Base-by-base conservation (phyloP, 2,888 invertebrate genomes). In the Xestia c-nigrum region DNA sequence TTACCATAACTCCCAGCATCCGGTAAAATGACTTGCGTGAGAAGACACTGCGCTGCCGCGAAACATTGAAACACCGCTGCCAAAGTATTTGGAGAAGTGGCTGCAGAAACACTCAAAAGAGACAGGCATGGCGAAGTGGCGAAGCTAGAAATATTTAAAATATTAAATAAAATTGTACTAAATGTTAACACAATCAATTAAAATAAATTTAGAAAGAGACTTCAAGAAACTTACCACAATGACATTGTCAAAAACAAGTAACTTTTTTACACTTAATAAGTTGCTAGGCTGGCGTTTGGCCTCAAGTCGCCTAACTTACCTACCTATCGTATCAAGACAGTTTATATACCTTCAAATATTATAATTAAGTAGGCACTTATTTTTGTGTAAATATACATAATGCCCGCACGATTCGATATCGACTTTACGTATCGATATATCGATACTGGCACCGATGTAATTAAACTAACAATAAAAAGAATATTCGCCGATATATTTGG, bases 41-140 rank as follows among this genome's bases (percentile, higher is more conserved):
- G n/a, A 52, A 52, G 52, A 52, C 52, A 52, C 97, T 52, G 87
- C 97, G 97, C 88, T 63, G 19, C 14, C 21, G 16, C 21, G 43
- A 21, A 16, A 14, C 68, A 50, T 52, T 52, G 52, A 52, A 52
- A 52, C 52, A 52, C 52, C 52, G 52, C 52, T 52, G 52, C 52
- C 4, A 52, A 52, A 52, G 52, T n/a, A 52, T 52, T 52, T 52
- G 52, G 21, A 52, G 52, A 52, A 52, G 52, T 47, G 16, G 5
- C 47, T 47, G 47, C 47, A 47, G 47, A 21, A 52, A 21, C 21
- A n/a, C n/a, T 52, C 52, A 52, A 52, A n/a, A 52, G 52, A 52
- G 52, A n/a, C n/a, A 52, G 52, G 10, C 52, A 52, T 10, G 52
- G 21, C n/a, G 52, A 52, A n/a, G 52, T 52, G 9, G 21, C 52